Percentiles rank a stretch among this genome's conserved stretches.
Conservation (phyloP, 2,113 vertebrate genomes). For the Calcarius ornatus region DNA sequence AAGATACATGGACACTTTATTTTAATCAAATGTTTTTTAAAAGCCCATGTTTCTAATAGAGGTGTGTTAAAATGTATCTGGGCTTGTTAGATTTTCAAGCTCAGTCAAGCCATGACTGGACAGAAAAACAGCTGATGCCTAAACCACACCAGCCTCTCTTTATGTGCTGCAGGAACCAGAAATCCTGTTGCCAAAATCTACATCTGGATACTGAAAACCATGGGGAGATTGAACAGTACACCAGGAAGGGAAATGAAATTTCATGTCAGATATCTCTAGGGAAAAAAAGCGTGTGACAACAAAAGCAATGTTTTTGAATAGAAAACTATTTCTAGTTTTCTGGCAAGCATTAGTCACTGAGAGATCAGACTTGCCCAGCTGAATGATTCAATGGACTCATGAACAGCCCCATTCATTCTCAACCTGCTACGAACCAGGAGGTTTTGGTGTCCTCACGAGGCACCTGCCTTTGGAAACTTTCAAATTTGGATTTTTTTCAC, state of each 20-base stretch:
- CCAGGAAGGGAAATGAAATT: not conserved
- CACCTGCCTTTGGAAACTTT: not conserved
- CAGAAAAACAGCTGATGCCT: not conserved
- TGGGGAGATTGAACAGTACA: not conserved
- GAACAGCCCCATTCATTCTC: not conserved
- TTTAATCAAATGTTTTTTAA: not conserved
- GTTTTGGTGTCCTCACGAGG: not conserved
- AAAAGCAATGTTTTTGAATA: constrained; percentile 47
- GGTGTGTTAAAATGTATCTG: not conserved
- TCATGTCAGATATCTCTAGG: not conserved
- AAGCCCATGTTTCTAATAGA: not conserved
- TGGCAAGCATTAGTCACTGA: not conserved
- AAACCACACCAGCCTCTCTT: not conserved
- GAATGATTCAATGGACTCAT: not conserved
- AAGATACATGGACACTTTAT: not conserved
- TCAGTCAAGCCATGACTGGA: not conserved
- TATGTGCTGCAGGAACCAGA: not conserved
- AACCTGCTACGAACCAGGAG: not conserved
- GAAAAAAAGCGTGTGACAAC: not conserved
- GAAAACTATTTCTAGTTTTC: constrained; percentile 31
- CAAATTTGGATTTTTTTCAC: not conserved
- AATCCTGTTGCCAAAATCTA: not conserved
- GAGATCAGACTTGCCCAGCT: not conserved
- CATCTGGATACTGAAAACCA: not conserved
- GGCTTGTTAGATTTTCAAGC: not conserved